Evolutionary conservation across 2,113 vertebrate species (phyloP).

Genomic region (Ifrita kowaldi): DNA sequence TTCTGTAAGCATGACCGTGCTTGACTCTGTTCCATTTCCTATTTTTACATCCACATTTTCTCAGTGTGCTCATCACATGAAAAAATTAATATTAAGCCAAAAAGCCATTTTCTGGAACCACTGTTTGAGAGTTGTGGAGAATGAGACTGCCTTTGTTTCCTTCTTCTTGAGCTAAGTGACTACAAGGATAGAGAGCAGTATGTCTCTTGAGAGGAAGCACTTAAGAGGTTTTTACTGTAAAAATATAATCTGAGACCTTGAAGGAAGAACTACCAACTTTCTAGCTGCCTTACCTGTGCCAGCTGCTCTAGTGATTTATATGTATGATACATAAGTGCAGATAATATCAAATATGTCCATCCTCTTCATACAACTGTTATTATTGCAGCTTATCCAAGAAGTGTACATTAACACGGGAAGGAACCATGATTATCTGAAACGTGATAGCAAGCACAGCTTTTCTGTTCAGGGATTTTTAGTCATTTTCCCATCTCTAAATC

Average conservation of each 20-base stretch:
- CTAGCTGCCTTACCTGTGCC: background rate
- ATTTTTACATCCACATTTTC: background rate
- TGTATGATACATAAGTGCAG: background rate
- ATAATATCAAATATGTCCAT: background rate
- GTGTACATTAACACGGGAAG: background rate
- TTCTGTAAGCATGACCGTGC: background rate
- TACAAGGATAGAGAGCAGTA: background rate
- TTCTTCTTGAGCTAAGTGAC: background rate
- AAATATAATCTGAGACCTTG: background rate
- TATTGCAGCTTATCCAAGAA: background rate
- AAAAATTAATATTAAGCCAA: background rate
- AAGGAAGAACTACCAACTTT: background rate
- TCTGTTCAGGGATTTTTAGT: conserved; percentile 3
- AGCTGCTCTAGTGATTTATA: background rate
- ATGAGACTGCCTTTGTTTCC: background rate
- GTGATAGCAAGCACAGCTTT: background rate
- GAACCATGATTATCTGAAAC: background rate
- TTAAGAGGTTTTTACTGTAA: background rate
- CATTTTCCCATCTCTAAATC: background rate
- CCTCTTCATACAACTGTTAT: background rate
- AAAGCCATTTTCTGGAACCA: background rate
- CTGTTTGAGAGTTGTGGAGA: background rate
- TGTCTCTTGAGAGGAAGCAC: background rate
- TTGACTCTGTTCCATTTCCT: background rate
- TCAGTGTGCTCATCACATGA: background rate